A percentile compares a stretch with the other conserved stretches of the same genome.
phyloP scores from a whole-genome alignment of 2,113 vertebrate genomes.

The Cathartes aura region DNA sequence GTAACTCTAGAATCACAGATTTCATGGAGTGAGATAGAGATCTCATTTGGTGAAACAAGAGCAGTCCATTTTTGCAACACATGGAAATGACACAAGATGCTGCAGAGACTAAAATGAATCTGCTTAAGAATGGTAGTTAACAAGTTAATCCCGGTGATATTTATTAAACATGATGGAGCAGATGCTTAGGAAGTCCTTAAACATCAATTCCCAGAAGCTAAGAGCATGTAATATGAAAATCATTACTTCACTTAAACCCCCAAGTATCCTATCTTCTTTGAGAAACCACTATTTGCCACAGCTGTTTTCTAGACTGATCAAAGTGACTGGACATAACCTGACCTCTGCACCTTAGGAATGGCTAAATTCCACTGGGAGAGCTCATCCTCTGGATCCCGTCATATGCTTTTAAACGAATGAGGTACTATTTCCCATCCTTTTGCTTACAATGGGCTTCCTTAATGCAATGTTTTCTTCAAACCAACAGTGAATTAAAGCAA shows the following conservation, averaged over 20 bases:
- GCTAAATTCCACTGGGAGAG: background rate
- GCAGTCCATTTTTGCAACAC: background rate
- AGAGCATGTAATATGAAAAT: background rate
- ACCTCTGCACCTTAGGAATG: too few relatives aligned
- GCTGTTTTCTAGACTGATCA: background rate
- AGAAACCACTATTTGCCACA: background rate
- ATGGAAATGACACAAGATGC: background rate
- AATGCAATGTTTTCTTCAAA: background rate
- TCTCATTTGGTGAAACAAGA: background rate
- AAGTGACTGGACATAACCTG: background rate
- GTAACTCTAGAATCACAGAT: background rate
- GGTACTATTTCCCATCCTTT: background rate
- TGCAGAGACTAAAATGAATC: background rate
- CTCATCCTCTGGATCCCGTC: background rate
- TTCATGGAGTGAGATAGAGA: background rate
- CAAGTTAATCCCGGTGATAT: background rate
- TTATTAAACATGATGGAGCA: background rate
- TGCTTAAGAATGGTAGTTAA: background rate
- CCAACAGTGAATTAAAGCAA: background rate
- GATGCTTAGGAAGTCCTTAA: background rate
- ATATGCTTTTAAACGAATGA: background rate
- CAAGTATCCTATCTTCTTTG: background rate
- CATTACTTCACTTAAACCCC: background rate
- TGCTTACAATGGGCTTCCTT: background rate
- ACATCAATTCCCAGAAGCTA: background rate